phyloP scores from a whole-genome alignment of 2,113 vertebrate genomes.

The Sitta europaea region DNA sequence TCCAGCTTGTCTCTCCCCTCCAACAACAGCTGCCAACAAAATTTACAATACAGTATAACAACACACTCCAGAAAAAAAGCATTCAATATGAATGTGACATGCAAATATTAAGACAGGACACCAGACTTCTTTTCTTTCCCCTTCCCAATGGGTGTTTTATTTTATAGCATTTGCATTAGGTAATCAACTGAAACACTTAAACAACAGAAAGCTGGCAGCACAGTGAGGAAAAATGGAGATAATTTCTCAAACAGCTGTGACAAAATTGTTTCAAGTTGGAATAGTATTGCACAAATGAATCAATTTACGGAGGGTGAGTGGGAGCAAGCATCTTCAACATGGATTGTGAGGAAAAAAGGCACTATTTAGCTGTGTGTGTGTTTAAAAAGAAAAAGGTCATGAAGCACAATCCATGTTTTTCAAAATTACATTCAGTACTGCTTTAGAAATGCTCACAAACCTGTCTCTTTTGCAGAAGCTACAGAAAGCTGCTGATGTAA shows the following conservation, averaged over 20 bases:
- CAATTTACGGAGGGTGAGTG: background rate
- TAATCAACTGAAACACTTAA: conserved; percentile 75
- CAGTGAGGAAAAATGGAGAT: conserved; percentile 56
- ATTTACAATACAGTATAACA: background rate
- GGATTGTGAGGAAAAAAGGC: conserved; percentile 69
- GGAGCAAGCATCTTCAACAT: conserved; percentile 60
- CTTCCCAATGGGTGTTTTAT: conserved; percentile 73
- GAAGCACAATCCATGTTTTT: conserved; percentile 69
- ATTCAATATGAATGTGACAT: background rate
- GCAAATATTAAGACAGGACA: conserved; percentile 68
- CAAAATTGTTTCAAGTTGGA: conserved; percentile 71
- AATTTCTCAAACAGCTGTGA: conserved; percentile 68
- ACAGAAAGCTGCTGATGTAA: conserved; percentile 34
- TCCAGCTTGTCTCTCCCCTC: background rate
- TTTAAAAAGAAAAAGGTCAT: conserved; percentile 55
- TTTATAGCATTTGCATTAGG: conserved; percentile 74
- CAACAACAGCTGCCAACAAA: background rate
- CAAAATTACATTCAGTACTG: conserved; percentile 67
- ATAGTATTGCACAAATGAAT: conserved; percentile 68
- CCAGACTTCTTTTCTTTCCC: conserved; percentile 51
- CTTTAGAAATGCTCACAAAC: conserved; percentile 59
- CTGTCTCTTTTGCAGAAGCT: conserved; percentile 48
- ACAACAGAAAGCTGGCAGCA: conserved; percentile 73
- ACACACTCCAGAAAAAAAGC: background rate
- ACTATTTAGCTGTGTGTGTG: conserved; percentile 69